Evolutionary conservation across 2,888 invertebrate species (phyloP).

Genomic region (Acanthosepion esculentum): DNA sequence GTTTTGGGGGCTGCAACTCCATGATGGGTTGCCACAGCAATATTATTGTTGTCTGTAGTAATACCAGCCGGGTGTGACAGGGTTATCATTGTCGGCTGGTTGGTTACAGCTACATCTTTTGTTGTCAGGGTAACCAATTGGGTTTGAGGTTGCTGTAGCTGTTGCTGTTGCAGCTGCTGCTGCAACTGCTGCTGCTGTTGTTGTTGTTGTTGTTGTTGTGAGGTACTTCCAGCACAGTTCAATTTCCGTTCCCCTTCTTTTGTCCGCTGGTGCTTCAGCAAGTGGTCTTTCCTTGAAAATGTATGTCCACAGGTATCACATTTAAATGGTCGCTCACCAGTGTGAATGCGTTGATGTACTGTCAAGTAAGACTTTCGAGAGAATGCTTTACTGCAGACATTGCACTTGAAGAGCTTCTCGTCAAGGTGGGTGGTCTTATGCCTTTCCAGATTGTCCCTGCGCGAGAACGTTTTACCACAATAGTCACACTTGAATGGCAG

Average conservation of each 20-base stretch:
- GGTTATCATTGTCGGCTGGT: constrained; percentile 1
- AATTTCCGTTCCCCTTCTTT: constrained; percentile 42
- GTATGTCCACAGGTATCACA: neutral
- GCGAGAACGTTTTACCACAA: neutral
- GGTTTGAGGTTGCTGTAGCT: neutral
- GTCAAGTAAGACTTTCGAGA: constrained; percentile 35
- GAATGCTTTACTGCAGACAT: neutral
- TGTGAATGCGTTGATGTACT: constrained; percentile 4
- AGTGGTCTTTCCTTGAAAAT: constrained; percentile 39
- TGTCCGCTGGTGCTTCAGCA: constrained; percentile 35
- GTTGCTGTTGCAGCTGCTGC: neutral
- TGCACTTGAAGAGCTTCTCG: neutral
- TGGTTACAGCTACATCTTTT: neutral
- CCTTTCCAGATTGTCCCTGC: constrained; percentile 40
- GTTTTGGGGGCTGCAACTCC: neutral
- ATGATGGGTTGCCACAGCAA: neutral
- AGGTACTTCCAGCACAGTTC: neutral
- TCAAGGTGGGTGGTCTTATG: constrained; percentile 25
- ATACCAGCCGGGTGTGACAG: neutral
- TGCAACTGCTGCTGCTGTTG: neutral
- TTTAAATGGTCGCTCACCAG: constrained; percentile 25
- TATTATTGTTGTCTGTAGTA: neutral
- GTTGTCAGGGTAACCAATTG: neutral
- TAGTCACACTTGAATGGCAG: neutral
- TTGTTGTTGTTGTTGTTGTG: neutral